Evolutionary conservation across 1,140 invertebrate genomes (phyloP).

Genomic region (Nephila pilipes): DNA sequence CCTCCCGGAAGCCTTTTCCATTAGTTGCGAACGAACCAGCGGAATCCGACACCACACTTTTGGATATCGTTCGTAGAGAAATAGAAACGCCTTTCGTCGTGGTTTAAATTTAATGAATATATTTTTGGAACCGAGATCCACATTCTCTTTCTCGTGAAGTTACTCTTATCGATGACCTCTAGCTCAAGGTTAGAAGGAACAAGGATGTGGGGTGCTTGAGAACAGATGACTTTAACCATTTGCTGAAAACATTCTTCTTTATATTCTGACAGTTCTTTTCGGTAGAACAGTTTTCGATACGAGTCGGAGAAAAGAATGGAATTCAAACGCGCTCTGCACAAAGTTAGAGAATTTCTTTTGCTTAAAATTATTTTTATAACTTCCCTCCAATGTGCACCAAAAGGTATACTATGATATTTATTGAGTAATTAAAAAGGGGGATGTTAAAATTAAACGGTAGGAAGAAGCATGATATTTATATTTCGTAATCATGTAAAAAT

Average conservation of each 20-base stretch:
- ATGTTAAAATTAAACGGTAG: too few relatives aligned
- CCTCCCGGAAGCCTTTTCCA: slow-evolving; percentile 12
- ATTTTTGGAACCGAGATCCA: background rate
- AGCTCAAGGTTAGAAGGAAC: background rate
- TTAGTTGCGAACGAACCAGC: background rate
- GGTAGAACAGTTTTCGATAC: background rate
- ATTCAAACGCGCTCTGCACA: too few relatives aligned
- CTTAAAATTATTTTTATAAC: too few relatives aligned
- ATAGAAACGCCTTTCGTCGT: background rate
- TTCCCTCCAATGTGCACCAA: too few relatives aligned
- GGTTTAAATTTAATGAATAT: slow-evolving; percentile 25
- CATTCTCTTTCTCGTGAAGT: background rate
- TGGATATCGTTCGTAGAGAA: background rate
- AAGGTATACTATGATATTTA: too few relatives aligned
- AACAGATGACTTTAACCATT: background rate
- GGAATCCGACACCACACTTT: slow-evolving; percentile 15
- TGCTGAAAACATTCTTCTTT: background rate
- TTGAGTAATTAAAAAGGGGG: too few relatives aligned
- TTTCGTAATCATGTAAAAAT: too few relatives aligned
- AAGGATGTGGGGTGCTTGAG: background rate
- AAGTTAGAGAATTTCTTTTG: too few relatives aligned
- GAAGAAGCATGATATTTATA: too few relatives aligned
- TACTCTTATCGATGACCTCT: background rate
- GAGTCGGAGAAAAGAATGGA: background rate
- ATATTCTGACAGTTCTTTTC: background rate